Evolutionary conservation across 2,888 invertebrate species (phyloP).

Genomic region (Brassicogethes aeneus): DNA sequence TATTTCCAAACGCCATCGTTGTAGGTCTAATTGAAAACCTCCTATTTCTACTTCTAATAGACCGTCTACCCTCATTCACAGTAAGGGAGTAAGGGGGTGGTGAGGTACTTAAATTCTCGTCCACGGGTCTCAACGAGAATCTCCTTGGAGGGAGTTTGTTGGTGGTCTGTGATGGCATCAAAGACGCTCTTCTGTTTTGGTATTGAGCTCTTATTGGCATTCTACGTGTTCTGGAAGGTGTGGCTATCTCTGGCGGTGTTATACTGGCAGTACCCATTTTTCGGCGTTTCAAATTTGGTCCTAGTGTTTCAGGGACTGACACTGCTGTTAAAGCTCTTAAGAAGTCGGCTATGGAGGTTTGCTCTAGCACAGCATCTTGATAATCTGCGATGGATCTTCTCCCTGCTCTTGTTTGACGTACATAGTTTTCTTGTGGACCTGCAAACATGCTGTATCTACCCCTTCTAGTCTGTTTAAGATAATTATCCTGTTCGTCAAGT

Average conservation of each 20-base stretch:
- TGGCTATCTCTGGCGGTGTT: slow-evolving; percentile 41
- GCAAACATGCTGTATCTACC: slow-evolving; percentile 35
- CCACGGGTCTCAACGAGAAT: slow-evolving; percentile 26
- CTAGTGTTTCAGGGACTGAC: slow-evolving; percentile 69
- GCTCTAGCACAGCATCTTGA: slow-evolving; percentile 60
- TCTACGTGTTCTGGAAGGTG: slow-evolving; percentile 13
- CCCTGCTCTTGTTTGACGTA: slow-evolving; percentile 21
- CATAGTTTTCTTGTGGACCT: slow-evolving; percentile 19
- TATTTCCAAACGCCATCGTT: no score
- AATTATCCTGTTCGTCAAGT: neutral
- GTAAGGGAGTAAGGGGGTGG: slow-evolving; percentile 13
- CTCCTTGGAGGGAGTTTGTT: no score
- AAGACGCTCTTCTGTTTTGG: slow-evolving; percentile 24
- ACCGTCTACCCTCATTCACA: slow-evolving; percentile 14
- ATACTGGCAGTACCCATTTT: slow-evolving; percentile 46
- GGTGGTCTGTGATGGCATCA: no score
- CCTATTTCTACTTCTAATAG: neutral
- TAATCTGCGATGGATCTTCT: slow-evolving; percentile 22
- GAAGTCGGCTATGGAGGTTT: slow-evolving; percentile 75
- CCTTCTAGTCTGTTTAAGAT: neutral
- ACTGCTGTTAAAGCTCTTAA: no score
- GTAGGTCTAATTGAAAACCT: neutral
- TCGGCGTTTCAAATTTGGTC: slow-evolving; percentile 33
- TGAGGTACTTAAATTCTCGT: slow-evolving; percentile 20
- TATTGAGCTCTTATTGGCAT: slow-evolving; percentile 18